Percentiles rank a stretch among this genome's conserved stretches.
Conservation (phyloP, 2,113 vertebrate species). For the Proterorhinus semilunaris region DNA sequence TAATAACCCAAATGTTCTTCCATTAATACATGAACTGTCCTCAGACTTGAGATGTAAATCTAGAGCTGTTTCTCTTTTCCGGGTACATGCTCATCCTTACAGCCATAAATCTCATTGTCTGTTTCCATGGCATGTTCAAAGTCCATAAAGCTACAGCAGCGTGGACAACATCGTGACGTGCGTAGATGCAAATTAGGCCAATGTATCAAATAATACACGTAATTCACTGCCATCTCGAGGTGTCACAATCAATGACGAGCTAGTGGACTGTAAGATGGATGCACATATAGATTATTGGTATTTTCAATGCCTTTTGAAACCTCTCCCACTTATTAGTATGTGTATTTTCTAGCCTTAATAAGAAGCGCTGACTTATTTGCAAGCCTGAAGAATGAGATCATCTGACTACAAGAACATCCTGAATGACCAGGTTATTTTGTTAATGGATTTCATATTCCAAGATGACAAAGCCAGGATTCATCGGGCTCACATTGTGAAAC, state of each 20-base stretch:
- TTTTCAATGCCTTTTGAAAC: not conserved
- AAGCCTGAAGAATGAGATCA: too few species aligned
- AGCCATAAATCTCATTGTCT: not conserved
- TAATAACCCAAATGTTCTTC: too few species aligned
- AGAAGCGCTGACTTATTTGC: too few species aligned
- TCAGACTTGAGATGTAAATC: not conserved
- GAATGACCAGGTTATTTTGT: too few species aligned
- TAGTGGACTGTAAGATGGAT: not conserved
- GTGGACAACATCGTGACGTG: not conserved
- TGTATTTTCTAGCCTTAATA: not conserved
- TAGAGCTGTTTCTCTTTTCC: slow-evolving; percentile 23
- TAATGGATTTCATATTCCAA: too few species aligned
- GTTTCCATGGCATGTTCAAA: not conserved
- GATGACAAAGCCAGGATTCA: too few species aligned
- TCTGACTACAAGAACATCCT: too few species aligned
- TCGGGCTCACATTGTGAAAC: too few species aligned
- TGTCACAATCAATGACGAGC: not conserved
- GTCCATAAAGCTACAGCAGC: not conserved
- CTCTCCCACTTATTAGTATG: not conserved
- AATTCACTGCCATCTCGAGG: not conserved
- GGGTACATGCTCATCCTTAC: not conserved
- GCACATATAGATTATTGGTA: not conserved
- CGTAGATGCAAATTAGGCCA: not conserved
- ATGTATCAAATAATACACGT: not conserved
- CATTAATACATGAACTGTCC: not conserved